phyloP scores from a whole-genome alignment of 2,888 invertebrate species.

The Geophilus truncorum region DNA sequence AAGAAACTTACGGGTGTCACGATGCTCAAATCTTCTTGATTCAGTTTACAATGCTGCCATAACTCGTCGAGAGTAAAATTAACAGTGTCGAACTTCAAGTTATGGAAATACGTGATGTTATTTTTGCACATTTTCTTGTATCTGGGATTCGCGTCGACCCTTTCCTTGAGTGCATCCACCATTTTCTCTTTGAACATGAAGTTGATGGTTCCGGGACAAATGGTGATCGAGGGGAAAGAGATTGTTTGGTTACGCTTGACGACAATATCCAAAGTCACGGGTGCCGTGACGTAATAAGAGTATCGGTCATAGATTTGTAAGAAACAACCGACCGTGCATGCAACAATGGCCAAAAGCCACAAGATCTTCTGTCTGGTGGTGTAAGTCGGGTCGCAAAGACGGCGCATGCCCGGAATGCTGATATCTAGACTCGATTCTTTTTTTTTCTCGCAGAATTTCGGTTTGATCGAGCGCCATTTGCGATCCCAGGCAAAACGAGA shows the following conservation, averaged over 20 bases:
- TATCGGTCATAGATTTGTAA: background rate
- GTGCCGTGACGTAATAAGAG: background rate
- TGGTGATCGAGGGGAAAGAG: background rate
- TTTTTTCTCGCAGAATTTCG: background rate
- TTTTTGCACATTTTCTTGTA: background rate
- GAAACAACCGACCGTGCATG: background rate
- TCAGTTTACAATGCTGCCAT: background rate
- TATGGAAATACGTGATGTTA: background rate
- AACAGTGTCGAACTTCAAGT: background rate
- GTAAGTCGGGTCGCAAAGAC: background rate
- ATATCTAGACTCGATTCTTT: background rate
- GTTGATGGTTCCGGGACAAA: constrained; percentile 11
- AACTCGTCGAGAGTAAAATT: background rate
- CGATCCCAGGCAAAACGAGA: background rate
- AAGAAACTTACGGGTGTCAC: background rate
- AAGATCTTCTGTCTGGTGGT: background rate
- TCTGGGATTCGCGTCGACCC: background rate
- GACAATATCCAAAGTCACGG: background rate
- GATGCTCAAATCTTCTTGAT: background rate
- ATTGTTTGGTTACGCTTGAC: background rate
- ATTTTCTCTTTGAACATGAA: background rate
- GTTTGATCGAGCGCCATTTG: background rate
- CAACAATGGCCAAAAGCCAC: background rate
- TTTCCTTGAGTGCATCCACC: background rate
- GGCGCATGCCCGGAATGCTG: background rate